A percentile compares a stretch with the other conserved stretches of the same genome.
Conservation (phyloP, 2,797 vertebrate species). For the Leptatherina wallacei region DNA sequence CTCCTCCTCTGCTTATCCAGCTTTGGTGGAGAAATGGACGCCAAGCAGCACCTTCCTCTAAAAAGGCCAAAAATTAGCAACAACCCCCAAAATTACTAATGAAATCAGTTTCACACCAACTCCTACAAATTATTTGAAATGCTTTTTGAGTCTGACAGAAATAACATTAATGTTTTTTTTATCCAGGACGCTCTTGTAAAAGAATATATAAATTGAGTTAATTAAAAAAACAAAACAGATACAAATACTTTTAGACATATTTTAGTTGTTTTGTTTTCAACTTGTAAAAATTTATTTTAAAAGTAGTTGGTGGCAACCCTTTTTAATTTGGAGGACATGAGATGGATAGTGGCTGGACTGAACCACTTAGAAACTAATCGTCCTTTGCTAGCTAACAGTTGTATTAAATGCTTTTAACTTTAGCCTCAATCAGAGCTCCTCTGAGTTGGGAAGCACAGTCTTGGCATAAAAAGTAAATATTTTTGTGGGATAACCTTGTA, state of each 20-base stretch:
- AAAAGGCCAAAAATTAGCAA: conserved; percentile 9
- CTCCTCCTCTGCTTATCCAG: conserved; percentile 13
- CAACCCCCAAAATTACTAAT: conserved; percentile 18
- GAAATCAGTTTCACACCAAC: conserved; percentile 43
- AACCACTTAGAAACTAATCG: no score
- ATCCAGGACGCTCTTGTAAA: neutral
- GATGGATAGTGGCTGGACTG: no score
- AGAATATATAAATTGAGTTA: neutral
- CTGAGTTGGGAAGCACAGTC: no score
- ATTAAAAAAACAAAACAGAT: neutral
- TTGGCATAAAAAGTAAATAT: no score
- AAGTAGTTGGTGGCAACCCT: no score
- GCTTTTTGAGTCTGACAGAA: neutral
- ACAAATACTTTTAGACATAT: neutral
- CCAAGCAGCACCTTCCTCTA: conserved; percentile 42
- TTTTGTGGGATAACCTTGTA: no score
- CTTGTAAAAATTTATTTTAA: no score
- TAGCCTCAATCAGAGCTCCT: no score
- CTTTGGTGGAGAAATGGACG: neutral
- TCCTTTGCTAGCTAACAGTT: no score
- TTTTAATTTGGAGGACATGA: no score
- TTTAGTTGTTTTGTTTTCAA: no score
- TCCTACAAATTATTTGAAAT: conserved; percentile 15
- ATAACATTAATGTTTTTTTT: neutral
- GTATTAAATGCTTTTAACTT: no score